These are phyloP conservation scores for Aspidoscelis tigris DNA, from an alignment of 2,113 vertebrate genomes.

Conservation along the genomic window DNA sequence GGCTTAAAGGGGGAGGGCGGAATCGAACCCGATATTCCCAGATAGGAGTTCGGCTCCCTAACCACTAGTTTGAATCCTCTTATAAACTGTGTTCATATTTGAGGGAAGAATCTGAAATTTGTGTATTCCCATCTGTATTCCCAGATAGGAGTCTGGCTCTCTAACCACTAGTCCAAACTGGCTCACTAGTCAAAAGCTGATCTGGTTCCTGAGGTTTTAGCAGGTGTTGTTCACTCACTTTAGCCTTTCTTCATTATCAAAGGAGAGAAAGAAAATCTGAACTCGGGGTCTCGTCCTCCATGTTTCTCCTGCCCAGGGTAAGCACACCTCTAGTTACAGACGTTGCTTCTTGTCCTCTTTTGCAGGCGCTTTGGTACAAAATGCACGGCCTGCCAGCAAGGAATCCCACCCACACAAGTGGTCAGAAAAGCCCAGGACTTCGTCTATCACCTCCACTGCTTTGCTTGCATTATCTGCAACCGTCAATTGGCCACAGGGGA, in stretches of 20 bases:
- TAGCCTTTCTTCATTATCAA: neutral
- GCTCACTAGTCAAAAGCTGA: neutral
- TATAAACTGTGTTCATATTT: too few relatives aligned
- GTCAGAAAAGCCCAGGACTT: constrained; percentile 99
- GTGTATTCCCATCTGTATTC: too few relatives aligned
- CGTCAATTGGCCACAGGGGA: constrained; percentile 96
- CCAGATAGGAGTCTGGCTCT: too few relatives aligned
- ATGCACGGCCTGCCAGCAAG: constrained; percentile 98
- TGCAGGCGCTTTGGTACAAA: constrained; percentile 96
- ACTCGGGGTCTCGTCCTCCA: too few relatives aligned
- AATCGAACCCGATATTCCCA: too few relatives aligned
- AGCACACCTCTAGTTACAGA: neutral
- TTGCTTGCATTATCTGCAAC: constrained; percentile 97
- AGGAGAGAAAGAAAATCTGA: neutral
- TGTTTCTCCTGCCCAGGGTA: neutral
- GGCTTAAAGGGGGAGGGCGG: too few relatives aligned
- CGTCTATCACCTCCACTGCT: constrained; percentile 98
- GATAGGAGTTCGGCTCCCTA: too few relatives aligned
- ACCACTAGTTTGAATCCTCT: too few relatives aligned
- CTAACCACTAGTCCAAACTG: too few relatives aligned
- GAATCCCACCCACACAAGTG: constrained; percentile 97
- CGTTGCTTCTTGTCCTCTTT: neutral
- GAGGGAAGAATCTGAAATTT: too few relatives aligned
- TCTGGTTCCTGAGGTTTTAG: neutral
- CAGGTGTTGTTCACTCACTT: neutral